Evolutionary conservation across 2,888 invertebrate genomes (phyloP), one percentile per base, ranked within the genome.

Genomic region (Diaphora mendica): DNA sequence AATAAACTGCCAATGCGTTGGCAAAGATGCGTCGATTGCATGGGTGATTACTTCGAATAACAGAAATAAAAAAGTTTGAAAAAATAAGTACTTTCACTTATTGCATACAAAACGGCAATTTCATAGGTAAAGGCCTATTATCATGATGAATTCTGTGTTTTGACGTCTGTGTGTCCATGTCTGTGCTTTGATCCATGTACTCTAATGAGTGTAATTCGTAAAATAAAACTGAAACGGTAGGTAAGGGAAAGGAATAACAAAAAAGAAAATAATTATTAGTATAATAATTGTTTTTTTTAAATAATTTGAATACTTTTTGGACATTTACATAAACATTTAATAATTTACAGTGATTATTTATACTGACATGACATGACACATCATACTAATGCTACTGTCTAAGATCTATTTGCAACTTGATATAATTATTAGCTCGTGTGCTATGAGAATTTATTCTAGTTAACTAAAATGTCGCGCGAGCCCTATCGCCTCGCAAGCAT

Each of bases 281-380:
- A 93, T 94, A 93, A 94, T 95, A 93, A 93, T 95, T 91, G 91
- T 93, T 93, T 93, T 93, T 95, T 95, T 95, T 95, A 95, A 95
- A 95, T 95, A 95, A 95, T 95, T 95, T 95, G 94, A 95, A 95
- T 95, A 95, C 95, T 95, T 95, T 95, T 95, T 95, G 95, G 95
- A 95, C 95, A 95, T 95, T 95, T 95, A 95, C 95, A 95, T 95
- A 95, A 95, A 95, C 95, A 95, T 95, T 95, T 95, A 95, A 95
- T 95, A 95, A 95, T 95, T 95, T 95, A 95, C 95, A 95, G 92
- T 94, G 95, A 95, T 94, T 94, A 95, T 95, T 95, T 95, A 95
- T 95, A 95, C 90, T 93, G 94, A 95, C 94, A 95, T 95, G 95
- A 95, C 93, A 93, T 93, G 94, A 94, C 92, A 94, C 92, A 92